Evolutionary conservation across 1,140 invertebrate genomes (phyloP).

Genomic region (Stegodyphus dumicola): DNA sequence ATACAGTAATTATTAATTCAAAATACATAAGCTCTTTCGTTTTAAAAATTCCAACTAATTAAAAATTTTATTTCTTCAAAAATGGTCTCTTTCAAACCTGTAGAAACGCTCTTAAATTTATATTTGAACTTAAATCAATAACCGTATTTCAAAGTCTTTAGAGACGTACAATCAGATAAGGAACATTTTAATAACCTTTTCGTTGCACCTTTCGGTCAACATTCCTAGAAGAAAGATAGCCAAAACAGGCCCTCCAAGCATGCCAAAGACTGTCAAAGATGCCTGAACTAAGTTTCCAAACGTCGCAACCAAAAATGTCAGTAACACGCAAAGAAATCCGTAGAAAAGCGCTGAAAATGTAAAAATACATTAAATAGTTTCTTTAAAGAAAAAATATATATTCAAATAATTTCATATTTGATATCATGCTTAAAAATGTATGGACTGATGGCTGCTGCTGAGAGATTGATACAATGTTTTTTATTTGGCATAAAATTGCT

Average conservation of each 20-base stretch:
- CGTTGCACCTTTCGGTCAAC: conserved; percentile 75
- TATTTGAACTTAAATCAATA: background rate
- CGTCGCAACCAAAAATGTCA: conserved; percentile 79
- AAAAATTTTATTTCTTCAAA: background rate
- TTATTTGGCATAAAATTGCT: no score
- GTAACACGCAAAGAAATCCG: conserved; percentile 76
- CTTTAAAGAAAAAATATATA: no score
- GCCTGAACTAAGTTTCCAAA: conserved; percentile 78
- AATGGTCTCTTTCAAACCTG: background rate
- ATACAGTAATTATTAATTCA: background rate
- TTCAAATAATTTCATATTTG: no score
- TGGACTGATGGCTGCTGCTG: no score
- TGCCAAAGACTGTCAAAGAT: conserved; percentile 81
- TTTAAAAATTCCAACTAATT: background rate
- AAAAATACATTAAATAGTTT: background rate
- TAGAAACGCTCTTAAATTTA: background rate
- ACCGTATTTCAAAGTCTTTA: no score
- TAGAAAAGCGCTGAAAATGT: conserved; percentile 74
- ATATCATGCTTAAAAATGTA: no score
- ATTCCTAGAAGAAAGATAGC: conserved; percentile 83
- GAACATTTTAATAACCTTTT: conserved; percentile 65
- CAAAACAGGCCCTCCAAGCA: conserved; percentile 81
- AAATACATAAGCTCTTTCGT: background rate
- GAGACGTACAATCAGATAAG: no score
- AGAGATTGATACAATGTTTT: no score